Evolutionary conservation across 2,113 vertebrate genomes (phyloP).

Genomic region (Gavialis gangeticus): DNA sequence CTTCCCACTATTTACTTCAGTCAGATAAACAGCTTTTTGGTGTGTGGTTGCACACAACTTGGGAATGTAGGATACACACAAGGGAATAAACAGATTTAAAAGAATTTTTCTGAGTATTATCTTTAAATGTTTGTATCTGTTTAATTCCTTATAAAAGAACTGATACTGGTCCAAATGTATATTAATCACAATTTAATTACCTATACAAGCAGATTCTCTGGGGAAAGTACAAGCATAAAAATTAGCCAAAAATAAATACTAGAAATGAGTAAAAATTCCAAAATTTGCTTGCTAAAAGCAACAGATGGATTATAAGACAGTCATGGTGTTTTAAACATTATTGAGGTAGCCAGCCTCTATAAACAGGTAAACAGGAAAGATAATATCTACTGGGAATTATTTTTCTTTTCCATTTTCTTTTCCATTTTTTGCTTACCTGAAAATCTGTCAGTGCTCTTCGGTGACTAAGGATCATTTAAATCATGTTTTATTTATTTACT

Average conservation of each 20-base stretch:
- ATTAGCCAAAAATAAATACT: not conserved
- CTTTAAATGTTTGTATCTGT: not conserved
- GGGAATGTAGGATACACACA: rapidly evolving
- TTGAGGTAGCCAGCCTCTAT: not conserved
- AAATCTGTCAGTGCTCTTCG: not conserved
- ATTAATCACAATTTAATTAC: not conserved
- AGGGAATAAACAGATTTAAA: not conserved
- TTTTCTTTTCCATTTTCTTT: not conserved
- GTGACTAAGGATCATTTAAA: not conserved
- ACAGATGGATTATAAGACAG: not conserved
- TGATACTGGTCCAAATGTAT: not conserved
- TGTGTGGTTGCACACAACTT: not conserved
- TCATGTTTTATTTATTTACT: not conserved
- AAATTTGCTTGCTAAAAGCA: not conserved
- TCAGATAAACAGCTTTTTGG: not conserved
- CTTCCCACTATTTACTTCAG: not conserved
- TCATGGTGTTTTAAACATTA: not conserved
- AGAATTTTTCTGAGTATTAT: not conserved
- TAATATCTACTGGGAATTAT: not conserved
- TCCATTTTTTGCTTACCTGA: not conserved
- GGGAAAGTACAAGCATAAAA: not conserved
- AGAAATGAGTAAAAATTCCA: not conserved
- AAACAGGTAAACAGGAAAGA: not conserved
- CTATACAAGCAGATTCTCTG: not conserved
- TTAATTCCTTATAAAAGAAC: not conserved